Base-by-base conservation (phyloP, 2,888 invertebrate genomes). In the Chydorus sphaericus region DNA sequence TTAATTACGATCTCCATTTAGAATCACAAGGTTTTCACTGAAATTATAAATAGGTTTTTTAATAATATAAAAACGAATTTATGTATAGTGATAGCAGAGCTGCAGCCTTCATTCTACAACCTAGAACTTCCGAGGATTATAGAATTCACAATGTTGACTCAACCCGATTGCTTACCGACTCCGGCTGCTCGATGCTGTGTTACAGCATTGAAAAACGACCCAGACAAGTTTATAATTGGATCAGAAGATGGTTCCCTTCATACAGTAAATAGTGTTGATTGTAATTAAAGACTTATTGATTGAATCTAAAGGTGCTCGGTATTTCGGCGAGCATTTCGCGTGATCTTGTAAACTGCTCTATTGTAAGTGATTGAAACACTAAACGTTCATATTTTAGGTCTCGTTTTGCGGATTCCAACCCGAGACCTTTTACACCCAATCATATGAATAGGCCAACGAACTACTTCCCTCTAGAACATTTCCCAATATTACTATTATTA, bases 201-300 rank as follows among this genome's bases (percentile, higher is more conserved):
- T 6, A 28, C 44, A 4, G 26, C 44, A 4, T 28, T 44, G 4
- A 44, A 23, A 44, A 44, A 5, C 7, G 44, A 44, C 26, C 44
- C 44, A 6, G 44, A 52, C 20, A 30, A 26, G 2, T 52, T 52
- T 23, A 33, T 33, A 11, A 36, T 52, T 16, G 52, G 52, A 8
- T 52, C 52, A 3, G 31, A 23, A 31, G 52, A 52, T 23, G 52
- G 52, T 23, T 52, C 52, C 14, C 31, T 52, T 20, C 52, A 52
- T 11, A 33, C 36, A 14, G 52, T 52, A 51, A 6, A 23, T 4
- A 38, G 20, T 38, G 4, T 38, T n/a, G n/a, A n/a, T n/a, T n/a
- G n/a, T n/a, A n/a, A n/a, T n/a, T n/a, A n/a, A n/a, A n/a, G n/a
- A n/a, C n/a, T n/a, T n/a, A n/a, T n/a, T n/a, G n/a, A n/a, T n/a